A percentile compares a stretch with the other conserved stretches of the same genome.
phyloP scores from a whole-genome alignment of 2,888 invertebrate genomes.

The Automeris io region DNA sequence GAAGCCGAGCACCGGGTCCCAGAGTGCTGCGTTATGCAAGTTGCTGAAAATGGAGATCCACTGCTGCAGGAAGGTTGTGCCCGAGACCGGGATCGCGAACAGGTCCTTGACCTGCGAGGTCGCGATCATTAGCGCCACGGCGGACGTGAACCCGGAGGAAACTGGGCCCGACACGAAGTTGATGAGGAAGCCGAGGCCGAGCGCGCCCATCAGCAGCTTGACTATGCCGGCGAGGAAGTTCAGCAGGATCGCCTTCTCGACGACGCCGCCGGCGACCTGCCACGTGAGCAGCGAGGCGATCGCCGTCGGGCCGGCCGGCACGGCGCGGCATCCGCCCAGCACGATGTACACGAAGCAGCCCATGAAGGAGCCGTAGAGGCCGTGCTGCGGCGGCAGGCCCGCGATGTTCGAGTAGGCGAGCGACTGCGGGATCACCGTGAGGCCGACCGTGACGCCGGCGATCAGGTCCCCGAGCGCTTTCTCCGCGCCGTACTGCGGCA shows the following conservation, averaged over 20 bases:
- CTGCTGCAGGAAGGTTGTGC: slow-evolving; percentile 86
- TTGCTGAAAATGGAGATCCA: slow-evolving; percentile 84
- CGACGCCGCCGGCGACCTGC: slow-evolving; percentile 83
- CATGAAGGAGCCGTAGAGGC: slow-evolving; percentile 94
- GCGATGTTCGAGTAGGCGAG: slow-evolving; percentile 89
- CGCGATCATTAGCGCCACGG: slow-evolving; percentile 91
- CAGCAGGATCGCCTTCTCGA: slow-evolving; percentile 84
- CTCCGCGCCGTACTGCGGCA: slow-evolving; percentile 83
- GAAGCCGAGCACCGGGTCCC: slow-evolving; percentile 87
- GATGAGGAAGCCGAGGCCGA: slow-evolving; percentile 90
- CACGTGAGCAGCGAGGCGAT: slow-evolving; percentile 92
- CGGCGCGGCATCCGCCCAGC: slow-evolving; percentile 94
- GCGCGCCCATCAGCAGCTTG: slow-evolving; percentile 87
- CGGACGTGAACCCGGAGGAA: slow-evolving; percentile 92
- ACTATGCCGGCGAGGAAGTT: slow-evolving; percentile 85
- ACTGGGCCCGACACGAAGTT: slow-evolving; percentile 95
- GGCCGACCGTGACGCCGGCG: slow-evolving; percentile 93
- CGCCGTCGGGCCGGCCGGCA: slow-evolving; percentile 95
- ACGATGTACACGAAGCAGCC: slow-evolving; percentile 94
- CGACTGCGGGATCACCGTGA: slow-evolving; percentile 95
- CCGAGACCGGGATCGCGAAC: slow-evolving; percentile 83
- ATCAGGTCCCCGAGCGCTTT: slow-evolving; percentile 91
- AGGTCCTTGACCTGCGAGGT: slow-evolving; percentile 93
- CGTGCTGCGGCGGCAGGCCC: slow-evolving; percentile 89
- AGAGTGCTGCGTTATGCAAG: slow-evolving; percentile 79